These are phyloP conservation scores for Dreissena rostriformis DNA, from an alignment of 1,140 invertebrate species.

Conservation along the genomic window DNA sequence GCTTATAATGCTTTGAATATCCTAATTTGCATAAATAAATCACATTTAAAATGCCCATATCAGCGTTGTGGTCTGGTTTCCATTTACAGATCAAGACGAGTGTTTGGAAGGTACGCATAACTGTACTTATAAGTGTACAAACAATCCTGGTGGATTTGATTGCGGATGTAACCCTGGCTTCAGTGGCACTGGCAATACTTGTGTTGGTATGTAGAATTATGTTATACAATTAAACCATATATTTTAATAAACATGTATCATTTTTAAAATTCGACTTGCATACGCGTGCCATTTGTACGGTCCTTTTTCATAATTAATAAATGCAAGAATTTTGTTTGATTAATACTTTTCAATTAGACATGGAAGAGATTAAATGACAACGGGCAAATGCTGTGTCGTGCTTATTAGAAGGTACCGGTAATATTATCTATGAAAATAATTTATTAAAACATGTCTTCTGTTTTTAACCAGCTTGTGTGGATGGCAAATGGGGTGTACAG, in stretches of 20 bases:
- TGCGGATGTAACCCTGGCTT: constrained; percentile 32
- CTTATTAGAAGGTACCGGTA: too few species aligned
- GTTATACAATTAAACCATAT: neutral
- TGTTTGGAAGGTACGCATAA: constrained; percentile 27
- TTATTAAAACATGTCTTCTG: neutral
- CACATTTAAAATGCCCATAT: neutral
- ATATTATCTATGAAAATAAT: neutral
- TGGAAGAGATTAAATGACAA: neutral
- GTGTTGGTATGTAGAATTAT: neutral
- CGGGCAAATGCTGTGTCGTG: too few species aligned
- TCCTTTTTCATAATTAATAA: neutral
- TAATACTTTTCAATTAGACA: neutral
- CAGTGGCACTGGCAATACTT: neutral
- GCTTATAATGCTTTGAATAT: neutral
- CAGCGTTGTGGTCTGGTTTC: neutral
- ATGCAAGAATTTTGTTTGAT: neutral
- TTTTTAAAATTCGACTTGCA: neutral
- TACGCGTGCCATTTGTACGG: neutral
- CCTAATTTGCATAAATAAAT: neutral
- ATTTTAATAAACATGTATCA: too few species aligned
- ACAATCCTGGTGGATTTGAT: neutral
- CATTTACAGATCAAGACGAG: constrained; percentile 32
- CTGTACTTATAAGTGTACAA: constrained; percentile 27
- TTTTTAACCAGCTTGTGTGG: constrained; percentile 31
- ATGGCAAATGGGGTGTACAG: constrained; percentile 37